Percentiles rank a stretch among this genome's conserved stretches.
Evolutionary conservation across 2,888 invertebrate species (phyloP).

Genomic region (Boloria euphrosyne): DNA sequence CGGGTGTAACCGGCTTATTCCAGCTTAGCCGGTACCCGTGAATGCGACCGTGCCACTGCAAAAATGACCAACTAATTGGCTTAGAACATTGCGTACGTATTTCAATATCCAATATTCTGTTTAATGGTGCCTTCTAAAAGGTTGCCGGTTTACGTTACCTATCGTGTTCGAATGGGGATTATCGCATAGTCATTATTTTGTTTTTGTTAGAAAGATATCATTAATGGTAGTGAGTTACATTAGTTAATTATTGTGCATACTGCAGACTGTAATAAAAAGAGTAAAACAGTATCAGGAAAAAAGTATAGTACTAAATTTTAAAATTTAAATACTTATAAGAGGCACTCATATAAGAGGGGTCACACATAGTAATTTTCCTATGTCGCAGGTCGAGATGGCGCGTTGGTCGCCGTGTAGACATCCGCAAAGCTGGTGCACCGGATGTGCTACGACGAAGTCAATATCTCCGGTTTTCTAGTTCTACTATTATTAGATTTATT

Average conservation of each 20-base stretch:
- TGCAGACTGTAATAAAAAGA: background rate
- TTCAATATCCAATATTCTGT: slow-evolving; percentile 74
- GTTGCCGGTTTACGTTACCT: slow-evolving; percentile 43
- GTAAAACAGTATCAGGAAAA: background rate
- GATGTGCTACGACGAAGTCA: slow-evolving; percentile 54
- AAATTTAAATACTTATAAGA: background rate
- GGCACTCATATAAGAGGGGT: background rate
- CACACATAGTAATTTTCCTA: slow-evolving; percentile 5
- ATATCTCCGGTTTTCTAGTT: slow-evolving; percentile 28
- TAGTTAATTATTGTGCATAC: background rate
- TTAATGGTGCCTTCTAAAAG: slow-evolving; percentile 66
- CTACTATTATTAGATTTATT: slow-evolving; percentile 24
- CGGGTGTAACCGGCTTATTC: slow-evolving; percentile 77
- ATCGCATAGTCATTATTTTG: slow-evolving; percentile 39
- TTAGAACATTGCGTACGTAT: slow-evolving; percentile 74
- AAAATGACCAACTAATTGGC: slow-evolving; percentile 81
- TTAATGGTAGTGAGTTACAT: slow-evolving; percentile 2
- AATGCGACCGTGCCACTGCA: slow-evolving; percentile 69
- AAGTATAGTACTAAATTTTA: background rate
- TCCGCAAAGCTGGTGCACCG: slow-evolving; percentile 57
- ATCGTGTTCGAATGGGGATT: slow-evolving; percentile 44
- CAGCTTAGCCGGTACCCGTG: slow-evolving; percentile 71
- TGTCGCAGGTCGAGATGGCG: slow-evolving; percentile 40
- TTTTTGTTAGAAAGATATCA: slow-evolving; percentile 26
- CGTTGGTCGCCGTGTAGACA: slow-evolving; percentile 54